A percentile compares a stretch with the other conserved stretches of the same genome.
Conservation (phyloP, 2,113 vertebrate species). For the Vulpes ferrilata region DNA sequence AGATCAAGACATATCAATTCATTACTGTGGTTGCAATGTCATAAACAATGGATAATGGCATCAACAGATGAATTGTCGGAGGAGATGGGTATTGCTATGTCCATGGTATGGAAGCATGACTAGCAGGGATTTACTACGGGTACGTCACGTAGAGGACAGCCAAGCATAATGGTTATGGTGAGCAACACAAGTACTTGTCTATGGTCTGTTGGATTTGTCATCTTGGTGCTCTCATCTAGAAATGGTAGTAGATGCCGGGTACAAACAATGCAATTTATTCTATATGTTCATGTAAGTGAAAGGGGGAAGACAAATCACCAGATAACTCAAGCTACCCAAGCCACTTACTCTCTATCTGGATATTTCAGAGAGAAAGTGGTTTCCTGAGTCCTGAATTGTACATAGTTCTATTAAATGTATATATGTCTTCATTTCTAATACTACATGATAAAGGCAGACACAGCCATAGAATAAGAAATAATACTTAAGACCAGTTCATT, state of each 20-base stretch:
- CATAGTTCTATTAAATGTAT: neutral
- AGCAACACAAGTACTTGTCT: neutral
- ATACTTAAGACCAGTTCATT: constrained; percentile 46
- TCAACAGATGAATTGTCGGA: constrained; percentile 19
- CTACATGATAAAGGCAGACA: neutral
- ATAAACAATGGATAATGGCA: constrained; percentile 73
- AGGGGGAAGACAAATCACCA: neutral
- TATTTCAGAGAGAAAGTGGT: neutral
- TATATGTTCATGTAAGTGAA: neutral
- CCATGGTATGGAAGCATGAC: neutral
- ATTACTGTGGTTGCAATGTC: constrained; percentile 69
- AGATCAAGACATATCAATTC: constrained; percentile 72
- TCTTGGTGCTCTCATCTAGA: neutral
- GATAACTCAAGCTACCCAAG: neutral
- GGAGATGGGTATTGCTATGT: neutral
- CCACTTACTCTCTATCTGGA: neutral
- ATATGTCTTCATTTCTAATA: neutral
- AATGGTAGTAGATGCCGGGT: too few relatives aligned
- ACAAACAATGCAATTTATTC: neutral
- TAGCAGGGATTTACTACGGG: neutral
- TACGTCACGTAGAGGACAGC: neutral
- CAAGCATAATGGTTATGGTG: neutral
- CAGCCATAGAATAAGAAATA: neutral
- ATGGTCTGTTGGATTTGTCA: neutral
- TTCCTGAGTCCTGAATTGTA: neutral